phyloP scores from a whole-genome alignment of 2,888 invertebrate genomes.

The Psylliodes chrysocephalus region DNA sequence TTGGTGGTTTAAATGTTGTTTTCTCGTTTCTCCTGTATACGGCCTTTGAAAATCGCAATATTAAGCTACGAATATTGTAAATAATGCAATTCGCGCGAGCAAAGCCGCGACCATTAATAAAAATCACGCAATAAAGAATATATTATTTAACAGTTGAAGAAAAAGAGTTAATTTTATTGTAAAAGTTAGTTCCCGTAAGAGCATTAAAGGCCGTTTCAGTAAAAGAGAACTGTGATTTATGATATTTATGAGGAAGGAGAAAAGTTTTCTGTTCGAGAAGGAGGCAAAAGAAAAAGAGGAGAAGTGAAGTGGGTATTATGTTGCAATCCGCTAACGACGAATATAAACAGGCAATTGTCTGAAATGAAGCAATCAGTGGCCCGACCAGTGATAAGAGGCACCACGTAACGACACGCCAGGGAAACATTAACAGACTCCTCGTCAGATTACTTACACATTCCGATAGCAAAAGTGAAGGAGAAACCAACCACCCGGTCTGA shows the following conservation, averaged over 20 bases:
- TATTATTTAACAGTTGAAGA: too few relatives aligned
- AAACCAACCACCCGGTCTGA: too few relatives aligned
- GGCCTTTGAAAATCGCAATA: too few relatives aligned
- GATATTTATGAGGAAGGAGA: background rate
- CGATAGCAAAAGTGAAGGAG: conserved; percentile 37
- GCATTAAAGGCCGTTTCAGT: too few relatives aligned
- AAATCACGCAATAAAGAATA: too few relatives aligned
- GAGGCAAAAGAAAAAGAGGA: conserved; percentile 52
- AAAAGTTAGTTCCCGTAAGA: too few relatives aligned
- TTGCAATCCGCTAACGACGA: conserved; percentile 61
- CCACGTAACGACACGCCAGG: conserved; percentile 65
- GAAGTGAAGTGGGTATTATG: conserved; percentile 41
- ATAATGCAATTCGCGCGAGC: too few relatives aligned
- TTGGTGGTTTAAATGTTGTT: too few relatives aligned
- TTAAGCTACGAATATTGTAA: too few relatives aligned
- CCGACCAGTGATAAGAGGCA: conserved; percentile 64
- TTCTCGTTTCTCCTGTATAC: too few relatives aligned
- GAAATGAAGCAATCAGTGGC: conserved; percentile 67
- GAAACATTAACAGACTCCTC: conserved; percentile 66
- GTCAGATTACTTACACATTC: conserved; percentile 65
- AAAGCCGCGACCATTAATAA: too few relatives aligned
- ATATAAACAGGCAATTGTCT: conserved; percentile 67
- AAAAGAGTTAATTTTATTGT: too few relatives aligned
- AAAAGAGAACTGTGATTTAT: background rate
- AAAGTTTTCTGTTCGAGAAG: conserved; percentile 13